Evolutionary conservation across 2,888 invertebrate species (phyloP), one percentile per base, ranked within the genome.

Genomic region (Monochamus alternatus): DNA sequence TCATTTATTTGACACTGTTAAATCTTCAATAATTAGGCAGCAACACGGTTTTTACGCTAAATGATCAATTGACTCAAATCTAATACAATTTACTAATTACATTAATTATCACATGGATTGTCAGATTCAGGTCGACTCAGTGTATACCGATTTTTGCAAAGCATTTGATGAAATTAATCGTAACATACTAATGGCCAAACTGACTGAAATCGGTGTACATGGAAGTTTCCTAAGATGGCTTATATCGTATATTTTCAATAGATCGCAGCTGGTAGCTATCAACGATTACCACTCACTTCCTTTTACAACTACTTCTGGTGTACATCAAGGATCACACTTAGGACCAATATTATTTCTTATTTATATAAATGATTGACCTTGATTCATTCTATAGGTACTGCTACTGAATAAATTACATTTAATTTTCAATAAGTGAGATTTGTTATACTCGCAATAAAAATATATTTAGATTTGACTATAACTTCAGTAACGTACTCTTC

Each of bases 301-400:
- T n/a, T n/a, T n/a, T n/a, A 22, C 31, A 31, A n/a, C 22, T n/a
- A 55, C 55, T n/a, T 55, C 55, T 55, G 55, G 55, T n/a, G 55
- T 55, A 5, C n/a, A 12, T 22, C 55, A 38, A 55, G 55, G 60
- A 10, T 60, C 60, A 4, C 60, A 60, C 12, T 31, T 60, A 12
- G 60, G 31, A 10, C 60, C 60, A 30, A 30, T 60, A 32, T 30
- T 60, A 30, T 60, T 60, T 8, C 12, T 60, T 10, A 60, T 60
- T 5, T 60, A 60, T 12, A 32, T 60, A 31, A 60, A 60, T 12
- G 31, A 60, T 30, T 32, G 30, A 60, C 9, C 31, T 60, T 8
- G 32, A 60, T 32, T 10, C 22, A 3, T 31, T 60, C 31, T 32
- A 60, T 31, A 60, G n/a, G n/a, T 31, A 30, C 31, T 22, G 22